Percentiles rank a stretch among this genome's conserved stretches.
Conservation (phyloP, 30 jellyfish, hydroid and myxozoan genomes). For the Mastigias papua region DNA sequence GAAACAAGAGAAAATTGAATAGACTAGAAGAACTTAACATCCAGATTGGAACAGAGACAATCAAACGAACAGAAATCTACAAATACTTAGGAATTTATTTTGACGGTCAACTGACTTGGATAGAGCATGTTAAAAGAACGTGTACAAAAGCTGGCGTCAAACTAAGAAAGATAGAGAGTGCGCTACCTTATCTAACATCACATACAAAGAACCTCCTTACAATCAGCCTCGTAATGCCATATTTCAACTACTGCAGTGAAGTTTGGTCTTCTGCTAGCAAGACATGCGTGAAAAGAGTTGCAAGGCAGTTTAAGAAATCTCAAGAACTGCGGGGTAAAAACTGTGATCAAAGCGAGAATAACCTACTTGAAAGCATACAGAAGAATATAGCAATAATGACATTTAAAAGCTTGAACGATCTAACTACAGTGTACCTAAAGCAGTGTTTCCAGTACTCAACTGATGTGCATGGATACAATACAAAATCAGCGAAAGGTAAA, state of each 20-base stretch:
- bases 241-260: slow-evolving; percentile 1
- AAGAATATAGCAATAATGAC: slow-evolving; percentile 1
- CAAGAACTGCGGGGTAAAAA: neutral
- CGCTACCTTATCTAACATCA: neutral
- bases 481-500: too few relatives aligned
- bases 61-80: slow-evolving; percentile 12
- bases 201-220: neutral
- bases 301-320: slow-evolving; percentile 22
- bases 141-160: too few relatives aligned
- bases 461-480: too few relatives aligned
- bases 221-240: neutral
- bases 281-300: slow-evolving; percentile 8
- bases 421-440: slow-evolving; percentile 9
- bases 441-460: too few relatives aligned
- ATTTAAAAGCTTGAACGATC: slow-evolving; percentile 20
- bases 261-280: slow-evolving; percentile 16
- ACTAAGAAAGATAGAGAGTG: too few relatives aligned
- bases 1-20: slow-evolving; percentile 15
- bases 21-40: slow-evolving; percentile 20
- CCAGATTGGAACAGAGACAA: slow-evolving; percentile 15
- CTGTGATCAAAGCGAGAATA: neutral
- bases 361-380: slow-evolving; percentile 7
- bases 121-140: too few relatives aligned
- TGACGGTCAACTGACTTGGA: slow-evolving; percentile 12
- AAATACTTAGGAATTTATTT: slow-evolving; percentile 25